Base-by-base conservation (phyloP, 2,797 vertebrate genomes). In the Muscicapa striata region DNA sequence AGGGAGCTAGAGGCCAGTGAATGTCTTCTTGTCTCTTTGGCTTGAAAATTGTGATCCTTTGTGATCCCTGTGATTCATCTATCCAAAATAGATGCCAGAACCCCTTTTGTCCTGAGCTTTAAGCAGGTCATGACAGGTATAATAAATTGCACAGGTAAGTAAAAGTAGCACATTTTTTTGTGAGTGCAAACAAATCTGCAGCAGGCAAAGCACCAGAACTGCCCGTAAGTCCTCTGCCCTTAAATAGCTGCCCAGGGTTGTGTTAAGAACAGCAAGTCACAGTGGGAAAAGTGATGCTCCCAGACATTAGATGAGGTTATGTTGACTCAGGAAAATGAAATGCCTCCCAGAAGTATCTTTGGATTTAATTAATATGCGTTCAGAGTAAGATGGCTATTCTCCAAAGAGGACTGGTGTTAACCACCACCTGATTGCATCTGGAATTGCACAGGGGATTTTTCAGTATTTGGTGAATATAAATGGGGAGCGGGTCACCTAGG, bases 291-390 rank as follows among this genome's bases (percentile, higher is more conserved):
- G 10, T 41, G 54, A 79, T 55, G 51, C 52, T 82, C 32, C 59
- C 69, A 90, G 54, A 38, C 9, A 26, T 40, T 34, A 59, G n/a
- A 34, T 13, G 73, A 91, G 36, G 58, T 80, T 74, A 38, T 58
- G 40, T 81, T 88, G 63, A 13, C 62, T 84, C 70, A 66, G 63
- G 69, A 82, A 88, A 93, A 76, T 13, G 8, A 90, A 94, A 93
- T 57, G 11, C 15, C 48, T 88, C 94, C 74, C 90, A 51, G 13
- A 79, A 76, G 59, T 59, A 76, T 41, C 36, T 93, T 69, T 73
- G 43, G 43, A 51, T 90, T 94, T 93, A 73, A 86, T 93, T 88
- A 79, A 89, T 93, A 32, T 58, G 46, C 84, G 59, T 63, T 86
- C 73, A 88, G 73, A 88, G 38, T 69, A 11, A 29, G 11, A 63